Evolutionary conservation across 2,797 vertebrate species (phyloP), one percentile per base, ranked within the genome.

Genomic region (Enteromius afrohamiltoni): DNA sequence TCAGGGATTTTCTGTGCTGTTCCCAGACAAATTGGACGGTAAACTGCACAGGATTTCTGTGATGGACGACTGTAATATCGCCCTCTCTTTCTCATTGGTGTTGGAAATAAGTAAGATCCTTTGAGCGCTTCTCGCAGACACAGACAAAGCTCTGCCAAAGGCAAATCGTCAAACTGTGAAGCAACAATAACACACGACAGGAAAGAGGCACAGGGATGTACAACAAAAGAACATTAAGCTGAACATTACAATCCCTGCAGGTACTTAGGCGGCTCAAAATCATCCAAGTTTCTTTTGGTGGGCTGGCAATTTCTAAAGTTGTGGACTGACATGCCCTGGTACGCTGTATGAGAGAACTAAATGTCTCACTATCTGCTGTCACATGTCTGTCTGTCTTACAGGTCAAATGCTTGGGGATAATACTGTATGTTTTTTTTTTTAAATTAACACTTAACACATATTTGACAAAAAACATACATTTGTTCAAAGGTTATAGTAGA

Each of bases 21-120:
- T 86, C 76, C 60, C 77, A 79, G 86, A 87, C 80, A 87, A 87
- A 88, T 86, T 85, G 88, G 83, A 87, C 85, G 69, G 86, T 88
- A 89, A 89, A 87, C 87, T 86, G 83, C 34, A 2, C 70, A 85
- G 85, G 87, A 89, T 84, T 77, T 77, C 60, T 60, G 80, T 88
- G 89, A 89, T 89, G 85, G 86, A 89, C 68, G 87, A 89, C 83
- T 74, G 82, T 89, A 86, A 89, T 89, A 87, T 89, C 77, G 31
- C 85, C 82, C 74, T 78, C 45, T 77, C 84, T 83, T 86, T 84
- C 82, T 78, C 86, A 77, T 74, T 83, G 71, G 76, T 73, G 79
- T 45, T 84, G 74, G 79, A 86, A 86, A 89, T 86, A 87, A 89
- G 85, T 34, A 49, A 86, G 77, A 70, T 84, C 85, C 65, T 49